phyloP scores from a whole-genome alignment of 2,888 invertebrate species.

The Eristalinus sepulchralis region DNA sequence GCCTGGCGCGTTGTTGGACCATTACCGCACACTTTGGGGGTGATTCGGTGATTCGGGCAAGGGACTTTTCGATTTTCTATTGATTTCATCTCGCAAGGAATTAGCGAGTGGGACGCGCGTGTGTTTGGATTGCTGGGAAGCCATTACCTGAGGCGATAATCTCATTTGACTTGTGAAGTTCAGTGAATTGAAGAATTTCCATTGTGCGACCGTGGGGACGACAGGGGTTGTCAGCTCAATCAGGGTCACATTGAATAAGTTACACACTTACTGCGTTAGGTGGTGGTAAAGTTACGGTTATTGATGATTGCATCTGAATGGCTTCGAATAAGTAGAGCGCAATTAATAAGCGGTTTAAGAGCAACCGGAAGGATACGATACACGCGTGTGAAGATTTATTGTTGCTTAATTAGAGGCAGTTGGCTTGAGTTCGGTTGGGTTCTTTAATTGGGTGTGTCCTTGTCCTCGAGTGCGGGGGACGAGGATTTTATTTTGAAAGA shows the following conservation, averaged over 20 bases:
- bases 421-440: background rate
- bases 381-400: slow-evolving; percentile 51
- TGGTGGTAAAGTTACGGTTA: slow-evolving; percentile 23
- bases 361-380: slow-evolving; percentile 59
- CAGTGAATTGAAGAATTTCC: slow-evolving; percentile 45
- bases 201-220: slow-evolving; percentile 16
- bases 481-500: background rate
- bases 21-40: slow-evolving; percentile 53
- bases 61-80: slow-evolving; percentile 39
- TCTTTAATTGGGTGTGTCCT: background rate
- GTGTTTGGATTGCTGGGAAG: slow-evolving; percentile 34
- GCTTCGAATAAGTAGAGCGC: slow-evolving; percentile 51
- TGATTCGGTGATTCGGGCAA: slow-evolving; percentile 11
- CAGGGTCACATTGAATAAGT: slow-evolving; percentile 33
- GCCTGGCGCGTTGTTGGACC: slow-evolving; percentile 15
- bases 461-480: background rate
- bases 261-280: slow-evolving; percentile 23
- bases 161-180: slow-evolving; percentile 52
- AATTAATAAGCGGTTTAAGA: slow-evolving; percentile 63
- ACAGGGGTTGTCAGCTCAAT: slow-evolving; percentile 31
- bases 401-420: slow-evolving; percentile 32
- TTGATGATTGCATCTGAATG: slow-evolving; percentile 53
- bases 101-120: slow-evolving; percentile 29
- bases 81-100: slow-evolving; percentile 58
- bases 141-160: slow-evolving; percentile 60